phyloP scores from a whole-genome alignment of 1,140 invertebrate species.

The Metaphire vulgaris region DNA sequence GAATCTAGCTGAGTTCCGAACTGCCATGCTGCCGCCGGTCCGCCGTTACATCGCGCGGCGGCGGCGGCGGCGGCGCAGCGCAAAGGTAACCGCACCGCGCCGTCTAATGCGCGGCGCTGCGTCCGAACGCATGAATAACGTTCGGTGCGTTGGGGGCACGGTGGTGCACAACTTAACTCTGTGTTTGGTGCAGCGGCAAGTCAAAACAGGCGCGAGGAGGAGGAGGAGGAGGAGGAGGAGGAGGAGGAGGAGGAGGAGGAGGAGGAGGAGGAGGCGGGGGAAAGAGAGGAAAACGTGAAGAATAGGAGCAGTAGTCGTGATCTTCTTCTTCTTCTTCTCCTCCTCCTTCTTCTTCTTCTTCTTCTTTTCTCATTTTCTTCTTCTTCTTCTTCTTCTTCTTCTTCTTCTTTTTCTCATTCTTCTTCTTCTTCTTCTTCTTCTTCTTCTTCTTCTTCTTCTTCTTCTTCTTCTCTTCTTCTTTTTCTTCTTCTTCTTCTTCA shows the following conservation, averaged over 20 bases:
- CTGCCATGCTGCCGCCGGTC: no score
- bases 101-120: no score
- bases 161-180: no score
- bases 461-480: constrained; percentile 1
- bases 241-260: neutral
- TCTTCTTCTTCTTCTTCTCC: neutral
- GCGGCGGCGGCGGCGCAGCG: no score
- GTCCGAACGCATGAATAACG: no score
- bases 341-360: neutral
- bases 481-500: neutral
- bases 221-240: no score
- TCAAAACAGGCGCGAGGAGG: no score
- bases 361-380: neutral
- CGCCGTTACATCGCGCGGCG: no score
- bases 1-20: no score
- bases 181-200: no score
- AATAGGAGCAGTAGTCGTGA: neutral
- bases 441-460: constrained; percentile 3
- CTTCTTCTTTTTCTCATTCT: neutral
- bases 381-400: constrained; percentile 3
- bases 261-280: neutral
- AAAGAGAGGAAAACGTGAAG: neutral
- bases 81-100: no score
- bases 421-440: neutral
- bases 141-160: no score